Evolutionary conservation across 2,888 invertebrate species (phyloP).

Genomic region (Hyposoter didymator): DNA sequence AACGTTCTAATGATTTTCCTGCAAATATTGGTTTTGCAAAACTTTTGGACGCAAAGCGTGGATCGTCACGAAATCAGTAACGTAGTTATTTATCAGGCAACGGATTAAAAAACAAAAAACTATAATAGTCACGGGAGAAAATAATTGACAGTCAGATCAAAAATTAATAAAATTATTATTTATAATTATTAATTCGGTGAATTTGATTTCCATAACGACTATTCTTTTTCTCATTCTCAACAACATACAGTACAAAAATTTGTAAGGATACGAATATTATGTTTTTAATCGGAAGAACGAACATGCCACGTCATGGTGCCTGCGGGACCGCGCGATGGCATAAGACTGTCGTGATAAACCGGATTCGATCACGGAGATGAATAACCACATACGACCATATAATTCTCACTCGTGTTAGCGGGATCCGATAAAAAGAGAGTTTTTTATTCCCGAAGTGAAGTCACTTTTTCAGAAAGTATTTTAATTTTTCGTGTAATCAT

Average conservation of each 20-base stretch:
- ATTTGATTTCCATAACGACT: not conserved
- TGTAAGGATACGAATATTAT: not conserved
- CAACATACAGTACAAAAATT: not conserved
- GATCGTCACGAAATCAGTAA: not conserved
- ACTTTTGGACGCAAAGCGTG: not conserved
- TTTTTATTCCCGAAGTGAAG: not conserved
- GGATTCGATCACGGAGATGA: constrained; percentile 35
- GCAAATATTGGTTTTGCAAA: not conserved
- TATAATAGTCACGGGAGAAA: not conserved
- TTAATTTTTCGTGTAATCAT: not conserved
- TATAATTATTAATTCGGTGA: not conserved
- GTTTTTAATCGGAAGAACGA: not conserved
- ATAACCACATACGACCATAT: constrained; percentile 32
- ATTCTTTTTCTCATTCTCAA: not conserved
- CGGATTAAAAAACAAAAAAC: not conserved
- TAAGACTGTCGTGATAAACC: constrained; percentile 23
- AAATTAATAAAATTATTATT: not conserved
- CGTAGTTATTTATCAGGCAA: not conserved
- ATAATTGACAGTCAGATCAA: not conserved
- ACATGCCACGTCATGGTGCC: constrained; percentile 26
- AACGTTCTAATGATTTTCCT: not conserved
- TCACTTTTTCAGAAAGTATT: not conserved
- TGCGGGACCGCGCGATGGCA: not conserved
- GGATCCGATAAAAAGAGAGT: not conserved
- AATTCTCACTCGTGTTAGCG: constrained; percentile 20